Base-by-base conservation (phyloP, 2,888 invertebrate genomes). In the Scaptomyza caliginosa region DNA sequence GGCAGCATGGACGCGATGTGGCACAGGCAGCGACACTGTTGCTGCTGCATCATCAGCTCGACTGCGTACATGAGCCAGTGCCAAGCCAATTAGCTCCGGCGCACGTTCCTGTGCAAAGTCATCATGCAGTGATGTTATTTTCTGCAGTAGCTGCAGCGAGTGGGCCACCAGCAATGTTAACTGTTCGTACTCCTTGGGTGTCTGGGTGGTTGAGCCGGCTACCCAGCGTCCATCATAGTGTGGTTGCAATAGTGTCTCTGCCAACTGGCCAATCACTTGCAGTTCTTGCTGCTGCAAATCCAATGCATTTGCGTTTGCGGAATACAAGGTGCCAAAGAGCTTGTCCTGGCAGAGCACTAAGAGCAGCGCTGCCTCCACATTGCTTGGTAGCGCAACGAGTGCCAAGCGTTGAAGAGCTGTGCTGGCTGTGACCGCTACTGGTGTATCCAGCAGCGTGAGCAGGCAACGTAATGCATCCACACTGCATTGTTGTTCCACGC, bases 1-100 rank as follows among this genome's bases (percentile, higher is more conserved):
- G 0, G 94, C 93, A 1, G 94, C 93, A 89, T 93, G 91, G 24
- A 95, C 74, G 54, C 91, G 93, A 77, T 92, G 92, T 1, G 94
- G 92, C 55, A 65, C 1, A 13, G 36, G 32, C 8, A 28, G 32
- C 7, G 5, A 6, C 5, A 26, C 8, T 11, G 24, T 39, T 0
- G 30, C 5, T 10, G 28, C 42, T 0, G 17, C 54, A 1, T 23
- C 42, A 0, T 45, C 28, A 19, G 21, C 13, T 6, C 36, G 13
- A 42, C n/a, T 30, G 3, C 94, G 89, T 88, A 94, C 92, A 74
- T 92, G 94, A 56, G 93, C 90, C 58, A 92, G 92, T 48, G 93
- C 92, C 36, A 94, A 91, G 0, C 95, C 94, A 62, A 95, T 91
- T 8, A 94, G 88, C 70, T 93, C 92, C 24, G 93, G 93, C 6